A percentile compares a stretch with the other conserved stretches of the same genome.
Evolutionary conservation across 2,797 vertebrate species (phyloP).

Genomic region (Catamblyrhynchus diadema): DNA sequence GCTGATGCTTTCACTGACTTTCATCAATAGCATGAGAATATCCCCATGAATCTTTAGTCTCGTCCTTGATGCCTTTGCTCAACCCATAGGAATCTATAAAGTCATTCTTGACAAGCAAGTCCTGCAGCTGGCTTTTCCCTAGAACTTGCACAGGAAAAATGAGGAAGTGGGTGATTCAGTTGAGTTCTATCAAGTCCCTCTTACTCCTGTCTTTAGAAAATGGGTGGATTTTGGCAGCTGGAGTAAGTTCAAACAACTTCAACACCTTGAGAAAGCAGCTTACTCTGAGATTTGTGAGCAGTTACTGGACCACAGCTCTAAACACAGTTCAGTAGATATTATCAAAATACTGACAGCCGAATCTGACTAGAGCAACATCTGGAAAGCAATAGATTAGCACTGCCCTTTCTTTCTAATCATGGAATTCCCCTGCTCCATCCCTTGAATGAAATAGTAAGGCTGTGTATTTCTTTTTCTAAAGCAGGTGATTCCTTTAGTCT

Average conservation of each 20-base stretch:
- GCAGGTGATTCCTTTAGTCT: slow-evolving; percentile 69
- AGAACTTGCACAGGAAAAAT: not conserved
- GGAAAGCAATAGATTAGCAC: not conserved
- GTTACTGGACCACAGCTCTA: not conserved
- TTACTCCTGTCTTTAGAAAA: not conserved
- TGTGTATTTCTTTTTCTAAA: not conserved
- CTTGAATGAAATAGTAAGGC: not conserved
- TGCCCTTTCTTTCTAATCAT: not conserved
- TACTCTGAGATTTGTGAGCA: not conserved
- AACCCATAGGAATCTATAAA: not conserved
- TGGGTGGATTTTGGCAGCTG: not conserved
- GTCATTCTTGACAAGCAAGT: not conserved
- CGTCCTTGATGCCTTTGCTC: not conserved
- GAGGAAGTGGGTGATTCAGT: not conserved
- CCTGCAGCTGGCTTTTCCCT: not conserved
- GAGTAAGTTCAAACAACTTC: not conserved
- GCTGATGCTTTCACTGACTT: not conserved
- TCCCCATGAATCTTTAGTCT: not conserved
- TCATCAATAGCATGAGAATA: not conserved
- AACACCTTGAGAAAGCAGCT: not conserved
- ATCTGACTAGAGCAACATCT: not conserved
- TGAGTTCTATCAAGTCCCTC: not conserved
- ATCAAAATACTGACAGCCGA: not conserved
- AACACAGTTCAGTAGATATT: not conserved
- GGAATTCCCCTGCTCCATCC: not conserved